These are phyloP conservation scores for Ifrita kowaldi DNA, from an alignment of 2,113 vertebrate genomes.

Conservation along the genomic window DNA sequence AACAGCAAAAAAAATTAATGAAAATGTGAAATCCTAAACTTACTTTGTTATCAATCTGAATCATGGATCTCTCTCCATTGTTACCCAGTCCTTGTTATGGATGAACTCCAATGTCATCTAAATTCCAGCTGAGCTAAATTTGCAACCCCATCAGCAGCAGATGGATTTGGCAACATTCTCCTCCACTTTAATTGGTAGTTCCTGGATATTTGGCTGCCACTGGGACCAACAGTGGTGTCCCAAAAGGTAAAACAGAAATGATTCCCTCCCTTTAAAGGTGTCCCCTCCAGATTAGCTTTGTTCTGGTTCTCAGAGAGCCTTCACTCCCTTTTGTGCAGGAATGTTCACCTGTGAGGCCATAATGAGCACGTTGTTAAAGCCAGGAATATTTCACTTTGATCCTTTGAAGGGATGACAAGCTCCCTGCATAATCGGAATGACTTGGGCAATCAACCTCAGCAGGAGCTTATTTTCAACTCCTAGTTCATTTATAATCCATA, in stretches of 20 bases:
- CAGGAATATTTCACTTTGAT: not conserved
- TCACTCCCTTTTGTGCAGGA: not conserved
- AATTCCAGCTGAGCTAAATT: not conserved
- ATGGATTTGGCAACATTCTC: not conserved
- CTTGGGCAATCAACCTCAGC: constrained; percentile 3
- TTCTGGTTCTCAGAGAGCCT: not conserved
- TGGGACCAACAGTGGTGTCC: not conserved
- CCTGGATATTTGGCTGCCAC: not conserved
- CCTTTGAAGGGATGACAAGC: not conserved
- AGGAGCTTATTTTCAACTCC: constrained; percentile 3
- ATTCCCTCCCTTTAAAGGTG: not conserved
- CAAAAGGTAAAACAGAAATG: not conserved
- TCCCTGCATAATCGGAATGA: not conserved
- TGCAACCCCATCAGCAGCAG: not conserved
- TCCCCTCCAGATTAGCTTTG: not conserved
- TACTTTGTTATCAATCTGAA: not conserved
- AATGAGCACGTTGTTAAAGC: not conserved
- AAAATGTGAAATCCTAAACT: not conserved
- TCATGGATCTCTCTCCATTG: not conserved
- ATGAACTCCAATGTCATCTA: not conserved
- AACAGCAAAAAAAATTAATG: not conserved
- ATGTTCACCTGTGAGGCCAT: not conserved
- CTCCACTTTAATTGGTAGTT: not conserved
- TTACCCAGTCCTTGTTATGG: not conserved
- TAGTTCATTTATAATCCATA: constrained; percentile 7